Percentiles rank a stretch among this genome's conserved stretches.
Conservation (phyloP, 2,113 vertebrate genomes). For the Bucco capensis region DNA sequence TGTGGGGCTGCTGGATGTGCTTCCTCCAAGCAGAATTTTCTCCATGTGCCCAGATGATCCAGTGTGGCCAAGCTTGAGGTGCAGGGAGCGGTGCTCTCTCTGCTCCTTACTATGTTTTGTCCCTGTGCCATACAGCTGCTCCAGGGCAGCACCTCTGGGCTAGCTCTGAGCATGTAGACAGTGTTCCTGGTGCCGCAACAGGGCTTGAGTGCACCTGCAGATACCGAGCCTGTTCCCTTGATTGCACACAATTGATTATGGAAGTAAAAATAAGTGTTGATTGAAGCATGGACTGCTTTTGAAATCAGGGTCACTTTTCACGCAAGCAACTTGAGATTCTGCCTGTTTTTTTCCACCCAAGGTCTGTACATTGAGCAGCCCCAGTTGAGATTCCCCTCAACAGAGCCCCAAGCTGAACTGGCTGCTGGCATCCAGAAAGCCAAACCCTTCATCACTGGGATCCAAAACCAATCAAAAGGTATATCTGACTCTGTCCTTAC, state of each 20-base stretch:
- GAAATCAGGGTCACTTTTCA: slow-evolving; percentile 2
- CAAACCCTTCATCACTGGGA: accelerated
- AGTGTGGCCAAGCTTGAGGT: accelerated
- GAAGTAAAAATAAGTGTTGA: neutral
- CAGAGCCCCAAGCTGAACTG: neutral
- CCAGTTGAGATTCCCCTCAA: neutral
- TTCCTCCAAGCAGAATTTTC: neutral
- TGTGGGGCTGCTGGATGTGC: accelerated
- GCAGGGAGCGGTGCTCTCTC: neutral
- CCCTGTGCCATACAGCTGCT: neutral
- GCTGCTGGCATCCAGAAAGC: neutral
- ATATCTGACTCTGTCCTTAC: neutral
- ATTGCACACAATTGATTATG: accelerated
- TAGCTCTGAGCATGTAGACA: neutral
- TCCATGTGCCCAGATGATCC: accelerated
- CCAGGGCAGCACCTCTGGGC: neutral
- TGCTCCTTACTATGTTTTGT: accelerated
- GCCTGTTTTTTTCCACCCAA: neutral
- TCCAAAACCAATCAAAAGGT: neutral
- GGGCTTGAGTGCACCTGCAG: neutral
- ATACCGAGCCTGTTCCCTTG: neutral
- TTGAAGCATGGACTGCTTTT: neutral
- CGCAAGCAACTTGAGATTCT: neutral
- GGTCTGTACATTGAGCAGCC: neutral
- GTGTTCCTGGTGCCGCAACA: neutral